These are phyloP conservation scores for Protodeltote pygarga DNA, from an alignment of 2,888 invertebrate genomes.

Conservation along the genomic window DNA sequence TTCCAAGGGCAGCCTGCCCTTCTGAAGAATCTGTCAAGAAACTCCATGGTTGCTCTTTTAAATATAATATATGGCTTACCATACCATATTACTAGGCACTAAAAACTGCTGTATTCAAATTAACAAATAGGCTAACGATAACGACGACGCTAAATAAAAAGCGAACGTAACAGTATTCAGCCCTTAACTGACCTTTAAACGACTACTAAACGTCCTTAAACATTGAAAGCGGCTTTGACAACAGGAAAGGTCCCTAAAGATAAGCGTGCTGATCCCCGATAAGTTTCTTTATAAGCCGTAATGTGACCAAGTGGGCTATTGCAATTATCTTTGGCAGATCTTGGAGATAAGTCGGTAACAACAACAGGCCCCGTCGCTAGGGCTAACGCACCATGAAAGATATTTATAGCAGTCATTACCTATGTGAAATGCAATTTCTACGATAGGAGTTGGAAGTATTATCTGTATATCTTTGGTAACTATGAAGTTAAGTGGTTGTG, in stretches of 20 bases:
- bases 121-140: no score
- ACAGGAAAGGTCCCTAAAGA: slow-evolving; percentile 32
- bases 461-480: slow-evolving; percentile 29
- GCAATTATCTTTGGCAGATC: slow-evolving; percentile 58
- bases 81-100: no score
- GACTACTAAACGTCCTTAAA: slow-evolving; percentile 12
- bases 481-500: slow-evolving; percentile 17
- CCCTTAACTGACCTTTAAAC: slow-evolving; percentile 22
- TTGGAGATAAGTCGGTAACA: slow-evolving; percentile 46
- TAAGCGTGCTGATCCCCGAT: slow-evolving; percentile 31
- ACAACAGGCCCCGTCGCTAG: slow-evolving; percentile 40
- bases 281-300: slow-evolving; percentile 38
- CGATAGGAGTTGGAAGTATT: slow-evolving; percentile 34
- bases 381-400: slow-evolving; percentile 47
- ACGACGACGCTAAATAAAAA: no score
- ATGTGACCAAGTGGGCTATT: slow-evolving; percentile 38
- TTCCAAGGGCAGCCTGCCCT: no score
- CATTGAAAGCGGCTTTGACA: slow-evolving; percentile 23
- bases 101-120: no score
- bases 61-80: no score
- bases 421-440: slow-evolving; percentile 41
- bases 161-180: not conserved
- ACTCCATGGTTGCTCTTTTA: no score
- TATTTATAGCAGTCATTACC: slow-evolving; percentile 43
- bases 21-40: no score